Evolutionary conservation across 2,797 vertebrate species (phyloP).

Genomic region (Cyclura pinguis): DNA sequence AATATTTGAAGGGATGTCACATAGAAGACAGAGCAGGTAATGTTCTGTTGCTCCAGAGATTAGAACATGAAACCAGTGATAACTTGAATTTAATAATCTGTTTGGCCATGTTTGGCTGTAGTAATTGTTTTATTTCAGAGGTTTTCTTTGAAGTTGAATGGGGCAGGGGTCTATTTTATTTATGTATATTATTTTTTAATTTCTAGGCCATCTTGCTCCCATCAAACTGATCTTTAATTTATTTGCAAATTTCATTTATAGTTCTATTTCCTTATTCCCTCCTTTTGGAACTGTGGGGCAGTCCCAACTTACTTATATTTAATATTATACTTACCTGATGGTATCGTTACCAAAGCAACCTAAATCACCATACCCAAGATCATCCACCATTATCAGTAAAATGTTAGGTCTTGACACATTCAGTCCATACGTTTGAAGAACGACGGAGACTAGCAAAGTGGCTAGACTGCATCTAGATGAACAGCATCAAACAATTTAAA

Average conservation of each 20-base stretch:
- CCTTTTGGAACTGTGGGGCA: not conserved
- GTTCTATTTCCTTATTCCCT: not conserved
- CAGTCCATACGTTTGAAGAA: not conserved
- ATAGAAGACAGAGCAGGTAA: too few species aligned
- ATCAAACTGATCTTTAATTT: not conserved
- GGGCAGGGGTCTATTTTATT: not conserved
- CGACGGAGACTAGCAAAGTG: not conserved
- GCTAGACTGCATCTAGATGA: slow-evolving; percentile 44
- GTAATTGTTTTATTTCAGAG: not conserved
- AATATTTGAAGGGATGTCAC: too few species aligned
- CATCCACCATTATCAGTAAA: slow-evolving; percentile 91
- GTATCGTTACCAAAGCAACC: slow-evolving; percentile 91
- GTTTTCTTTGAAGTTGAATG: not conserved
- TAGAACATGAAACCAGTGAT: too few species aligned
- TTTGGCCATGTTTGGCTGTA: not conserved
- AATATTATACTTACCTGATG: slow-evolving; percentile 81
- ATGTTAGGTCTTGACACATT: slow-evolving; percentile 84
- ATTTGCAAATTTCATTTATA: not conserved
- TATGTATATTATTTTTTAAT: not conserved
- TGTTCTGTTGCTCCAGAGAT: too few species aligned
- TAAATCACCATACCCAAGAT: slow-evolving; percentile 90
- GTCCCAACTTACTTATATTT: not conserved
- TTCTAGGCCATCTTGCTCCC: not conserved
- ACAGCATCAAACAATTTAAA: not conserved
- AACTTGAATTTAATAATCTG: not conserved